A percentile compares a stretch with the other conserved stretches of the same genome.
Evolutionary conservation across 2,113 vertebrate species (phyloP).

Genomic region (Fukomys damarensis): DNA sequence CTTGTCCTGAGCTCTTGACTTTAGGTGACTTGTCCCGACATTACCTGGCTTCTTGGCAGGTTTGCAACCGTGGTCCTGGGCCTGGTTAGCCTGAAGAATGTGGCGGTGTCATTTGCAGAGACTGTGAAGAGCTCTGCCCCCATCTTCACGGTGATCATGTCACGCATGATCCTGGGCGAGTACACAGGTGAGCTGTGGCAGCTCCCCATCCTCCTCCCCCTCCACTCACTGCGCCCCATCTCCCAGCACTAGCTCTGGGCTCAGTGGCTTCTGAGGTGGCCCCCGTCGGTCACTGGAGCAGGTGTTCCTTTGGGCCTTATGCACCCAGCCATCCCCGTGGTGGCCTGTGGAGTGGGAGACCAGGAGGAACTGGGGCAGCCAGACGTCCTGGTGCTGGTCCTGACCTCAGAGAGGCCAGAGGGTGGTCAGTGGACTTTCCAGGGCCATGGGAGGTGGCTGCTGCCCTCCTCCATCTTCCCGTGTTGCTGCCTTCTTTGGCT

Average conservation of each 20-base stretch:
- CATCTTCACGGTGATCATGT: slow-evolving; percentile 99
- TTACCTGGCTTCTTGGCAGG: slow-evolving; percentile 80
- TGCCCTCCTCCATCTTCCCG: background rate
- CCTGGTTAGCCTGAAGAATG: slow-evolving; percentile 96
- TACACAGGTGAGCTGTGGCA: slow-evolving; percentile 91
- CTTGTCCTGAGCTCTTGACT: background rate
- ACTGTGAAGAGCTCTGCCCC: slow-evolving; percentile 98
- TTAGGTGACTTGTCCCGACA: background rate
- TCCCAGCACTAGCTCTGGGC: background rate
- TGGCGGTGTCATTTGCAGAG: slow-evolving; percentile 97
- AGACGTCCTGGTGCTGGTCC: background rate
- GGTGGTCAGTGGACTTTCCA: background rate
- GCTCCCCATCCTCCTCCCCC: too few species aligned
- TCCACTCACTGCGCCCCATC: background rate
- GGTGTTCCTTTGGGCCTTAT: background rate
- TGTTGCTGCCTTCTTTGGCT: too few species aligned
- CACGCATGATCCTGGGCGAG: slow-evolving; percentile 95
- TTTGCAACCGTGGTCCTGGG: slow-evolving; percentile 96
- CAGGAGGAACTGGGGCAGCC: background rate
- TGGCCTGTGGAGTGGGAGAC: background rate
- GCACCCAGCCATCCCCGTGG: background rate
- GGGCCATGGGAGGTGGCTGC: background rate
- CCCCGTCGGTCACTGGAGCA: background rate
- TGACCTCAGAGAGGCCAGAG: too few species aligned
- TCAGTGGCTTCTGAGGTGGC: background rate